phyloP scores from a whole-genome alignment of 2,888 invertebrate genomes.

The Erannis defoliaria region DNA sequence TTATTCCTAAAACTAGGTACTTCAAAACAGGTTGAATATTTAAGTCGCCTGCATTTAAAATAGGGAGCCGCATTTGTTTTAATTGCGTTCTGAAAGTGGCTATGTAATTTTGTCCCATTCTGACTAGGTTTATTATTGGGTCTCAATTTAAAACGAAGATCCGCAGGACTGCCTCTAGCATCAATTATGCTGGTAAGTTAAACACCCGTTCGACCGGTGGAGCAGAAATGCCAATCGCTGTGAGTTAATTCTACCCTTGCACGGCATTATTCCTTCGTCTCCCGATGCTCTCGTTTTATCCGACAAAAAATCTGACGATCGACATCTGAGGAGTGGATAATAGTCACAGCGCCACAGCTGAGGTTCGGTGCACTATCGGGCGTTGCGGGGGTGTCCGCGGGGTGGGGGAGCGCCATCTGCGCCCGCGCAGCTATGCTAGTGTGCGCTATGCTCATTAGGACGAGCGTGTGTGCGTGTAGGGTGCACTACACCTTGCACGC shows the following conservation, averaged over 20 bases:
- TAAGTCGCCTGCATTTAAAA: slow-evolving; percentile 22
- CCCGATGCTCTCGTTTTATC: slow-evolving; percentile 52
- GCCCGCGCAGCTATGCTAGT: slow-evolving; percentile 53
- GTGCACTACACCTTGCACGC: slow-evolving; percentile 82
- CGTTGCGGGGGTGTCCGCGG: slow-evolving; percentile 52
- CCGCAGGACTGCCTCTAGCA: slow-evolving; percentile 43
- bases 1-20: slow-evolving; percentile 13
- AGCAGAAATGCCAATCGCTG: slow-evolving; percentile 41
- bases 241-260: slow-evolving; percentile 49
- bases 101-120: slow-evolving; percentile 30
- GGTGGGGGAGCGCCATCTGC: slow-evolving; percentile 61
- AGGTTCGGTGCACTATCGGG: slow-evolving; percentile 76
- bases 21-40: slow-evolving; percentile 23
- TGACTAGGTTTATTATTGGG: slow-evolving; percentile 40
- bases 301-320: slow-evolving; percentile 73
- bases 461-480: slow-evolving; percentile 59
- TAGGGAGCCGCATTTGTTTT: slow-evolving; percentile 18
- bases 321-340: slow-evolving; percentile 73
- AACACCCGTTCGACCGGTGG: slow-evolving; percentile 45
- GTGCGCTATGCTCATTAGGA: slow-evolving; percentile 51
- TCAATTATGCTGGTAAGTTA: slow-evolving; percentile 43
- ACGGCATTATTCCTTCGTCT: slow-evolving; percentile 48
- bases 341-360: slow-evolving; percentile 56
- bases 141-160: slow-evolving; percentile 43
- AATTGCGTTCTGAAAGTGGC: slow-evolving; percentile 25